Conservation (phyloP, 1,140 invertebrate genomes). For the Caenorhabditis tropicalis region DNA sequence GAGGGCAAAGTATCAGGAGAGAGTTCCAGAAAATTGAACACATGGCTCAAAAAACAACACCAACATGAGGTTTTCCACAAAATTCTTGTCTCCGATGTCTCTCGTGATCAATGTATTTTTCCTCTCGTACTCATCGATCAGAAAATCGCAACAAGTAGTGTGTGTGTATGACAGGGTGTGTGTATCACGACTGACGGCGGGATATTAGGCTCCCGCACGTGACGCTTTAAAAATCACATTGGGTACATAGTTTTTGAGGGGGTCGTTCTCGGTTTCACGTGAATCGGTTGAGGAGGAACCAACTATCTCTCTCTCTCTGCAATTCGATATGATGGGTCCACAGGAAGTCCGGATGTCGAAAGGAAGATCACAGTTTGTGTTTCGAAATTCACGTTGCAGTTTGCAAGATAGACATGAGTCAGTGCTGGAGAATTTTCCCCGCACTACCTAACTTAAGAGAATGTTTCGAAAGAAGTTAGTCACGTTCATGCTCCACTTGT, state of each 20-base stretch:
- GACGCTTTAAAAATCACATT: conserved; percentile 18
- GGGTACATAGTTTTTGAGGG: conserved; percentile 18
- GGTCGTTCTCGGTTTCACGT: neutral
- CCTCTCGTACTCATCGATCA: conserved; percentile 24
- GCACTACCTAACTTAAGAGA: neutral
- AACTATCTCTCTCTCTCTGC: neutral
- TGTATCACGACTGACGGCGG: neutral
- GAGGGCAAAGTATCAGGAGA: neutral
- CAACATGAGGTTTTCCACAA: neutral
- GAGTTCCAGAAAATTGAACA: conserved; percentile 13
- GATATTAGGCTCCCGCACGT: neutral
- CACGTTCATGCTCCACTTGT: neutral
- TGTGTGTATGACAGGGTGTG: conserved; percentile 13
- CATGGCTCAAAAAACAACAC: neutral
- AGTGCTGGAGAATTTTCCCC: neutral
- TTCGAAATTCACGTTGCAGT: neutral
- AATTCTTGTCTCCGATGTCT: neutral
- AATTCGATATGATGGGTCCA: neutral
- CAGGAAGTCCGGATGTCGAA: conserved; percentile 1
- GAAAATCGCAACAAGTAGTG: conserved; percentile 14
- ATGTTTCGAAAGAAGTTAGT: conserved; percentile 15
- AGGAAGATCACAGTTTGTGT: conserved; percentile 3
- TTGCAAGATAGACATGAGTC: neutral
- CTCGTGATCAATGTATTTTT: conserved; percentile 33
- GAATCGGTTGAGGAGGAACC: neutral